phyloP scores from a whole-genome alignment of 2,113 vertebrate genomes.

The Dolichallabes microphthalmus region DNA sequence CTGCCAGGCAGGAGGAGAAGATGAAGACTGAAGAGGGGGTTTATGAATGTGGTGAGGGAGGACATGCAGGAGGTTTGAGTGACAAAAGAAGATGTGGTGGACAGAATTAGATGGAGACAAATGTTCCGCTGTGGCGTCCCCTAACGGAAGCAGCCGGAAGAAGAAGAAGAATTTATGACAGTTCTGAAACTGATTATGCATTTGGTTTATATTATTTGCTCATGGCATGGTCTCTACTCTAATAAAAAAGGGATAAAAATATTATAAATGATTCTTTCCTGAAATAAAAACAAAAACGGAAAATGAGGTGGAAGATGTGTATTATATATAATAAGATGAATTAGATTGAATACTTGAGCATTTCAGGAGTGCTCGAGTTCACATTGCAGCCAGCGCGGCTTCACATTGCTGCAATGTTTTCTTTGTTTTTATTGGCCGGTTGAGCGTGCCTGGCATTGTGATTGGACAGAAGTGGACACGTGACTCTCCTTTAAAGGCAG shows the following conservation, averaged over 20 bases:
- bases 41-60: no score
- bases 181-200: neutral
- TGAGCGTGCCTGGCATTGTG: conserved; percentile 30
- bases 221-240: neutral
- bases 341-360: no score
- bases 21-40: no score
- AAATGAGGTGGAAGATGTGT: no score
- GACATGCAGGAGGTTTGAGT: no score
- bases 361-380: neutral
- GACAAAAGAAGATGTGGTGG: no score
- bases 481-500: conserved; percentile 58
- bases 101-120: no score
- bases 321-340: no score
- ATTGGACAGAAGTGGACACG: conserved; percentile 53
- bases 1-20: no score
- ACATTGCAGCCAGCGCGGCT: neutral
- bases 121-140: no score
- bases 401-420: neutral
- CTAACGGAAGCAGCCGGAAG: no score
- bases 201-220: neutral
- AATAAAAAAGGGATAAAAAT: neutral
- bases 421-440: conserved; percentile 46
- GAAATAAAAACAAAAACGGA: neutral
- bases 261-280: neutral
- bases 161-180: no score